These are phyloP conservation scores for Antrozous pallidus DNA, from an alignment of 2,797 vertebrate genomes.

Conservation along the genomic window DNA sequence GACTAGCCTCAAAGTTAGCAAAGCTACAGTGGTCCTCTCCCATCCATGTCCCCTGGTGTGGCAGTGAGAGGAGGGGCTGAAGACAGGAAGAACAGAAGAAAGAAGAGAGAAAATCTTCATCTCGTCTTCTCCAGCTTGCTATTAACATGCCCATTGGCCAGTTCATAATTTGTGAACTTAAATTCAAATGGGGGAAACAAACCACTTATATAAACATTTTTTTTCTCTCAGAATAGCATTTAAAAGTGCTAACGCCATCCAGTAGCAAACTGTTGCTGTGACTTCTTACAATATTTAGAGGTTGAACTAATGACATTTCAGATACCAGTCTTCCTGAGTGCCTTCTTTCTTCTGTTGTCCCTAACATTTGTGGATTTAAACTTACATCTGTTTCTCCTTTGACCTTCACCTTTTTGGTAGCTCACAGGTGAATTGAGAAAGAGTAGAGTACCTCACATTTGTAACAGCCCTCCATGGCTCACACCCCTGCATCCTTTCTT, in stretches of 20 bases:
- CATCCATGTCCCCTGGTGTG: rapidly evolving
- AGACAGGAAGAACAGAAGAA: neutral
- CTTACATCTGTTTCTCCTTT: neutral
- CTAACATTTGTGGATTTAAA: neutral
- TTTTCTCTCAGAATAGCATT: neutral
- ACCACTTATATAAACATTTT: neutral
- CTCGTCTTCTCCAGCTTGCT: neutral
- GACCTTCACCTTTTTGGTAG: neutral
- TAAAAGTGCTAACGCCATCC: too few species aligned
- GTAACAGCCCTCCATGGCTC: neutral
- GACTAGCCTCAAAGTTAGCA: rapidly evolving
- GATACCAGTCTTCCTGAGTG: neutral
- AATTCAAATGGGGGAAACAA: neutral
- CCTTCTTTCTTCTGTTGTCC: neutral
- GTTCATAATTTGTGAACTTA: neutral
- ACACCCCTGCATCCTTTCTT: neutral
- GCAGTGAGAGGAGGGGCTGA: neutral
- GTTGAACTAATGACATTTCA: neutral
- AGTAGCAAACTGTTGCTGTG: too few species aligned
- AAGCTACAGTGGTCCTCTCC: neutral
- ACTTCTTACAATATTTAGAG: neutral
- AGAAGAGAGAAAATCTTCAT: neutral
- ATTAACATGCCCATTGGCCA: neutral
- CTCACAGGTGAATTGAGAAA: neutral
- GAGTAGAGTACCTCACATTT: rapidly evolving